Evolutionary conservation across 2,888 invertebrate species (phyloP).

Genomic region (Empis stercorea): DNA sequence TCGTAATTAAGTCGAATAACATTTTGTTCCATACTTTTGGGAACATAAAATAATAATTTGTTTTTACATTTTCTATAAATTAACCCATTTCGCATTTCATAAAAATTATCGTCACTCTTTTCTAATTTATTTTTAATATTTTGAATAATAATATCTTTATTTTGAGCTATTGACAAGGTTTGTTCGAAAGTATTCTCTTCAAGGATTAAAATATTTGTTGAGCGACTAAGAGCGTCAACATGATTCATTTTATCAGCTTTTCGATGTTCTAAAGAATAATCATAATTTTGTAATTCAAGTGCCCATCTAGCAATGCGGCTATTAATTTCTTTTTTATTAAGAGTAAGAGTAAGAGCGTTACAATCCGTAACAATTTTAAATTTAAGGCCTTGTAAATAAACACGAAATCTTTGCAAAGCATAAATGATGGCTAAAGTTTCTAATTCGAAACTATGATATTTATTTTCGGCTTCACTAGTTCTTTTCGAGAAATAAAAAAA

Average conservation of each 20-base stretch:
- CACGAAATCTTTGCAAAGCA: constrained; percentile 16
- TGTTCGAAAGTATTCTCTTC: no score
- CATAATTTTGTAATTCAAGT: constrained; percentile 22
- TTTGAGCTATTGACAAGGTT: no score
- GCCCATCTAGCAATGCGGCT: constrained; percentile 23
- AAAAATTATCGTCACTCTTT: constrained; percentile 6
- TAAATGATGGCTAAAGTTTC: constrained; percentile 20
- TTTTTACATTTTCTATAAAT: constrained; percentile 9
- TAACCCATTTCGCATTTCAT: constrained; percentile 12
- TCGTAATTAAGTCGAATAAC: constrained; percentile 19
- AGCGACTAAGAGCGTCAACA: constrained; percentile 23
- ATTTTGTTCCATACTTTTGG: constrained; percentile 15
- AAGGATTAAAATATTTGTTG: constrained; percentile 3
- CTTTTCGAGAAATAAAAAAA: constrained; percentile 16
- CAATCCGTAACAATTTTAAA: constrained; percentile 19
- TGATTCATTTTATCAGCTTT: constrained; percentile 24
- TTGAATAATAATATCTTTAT: constrained; percentile 14
- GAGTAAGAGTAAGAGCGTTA: constrained; percentile 14
- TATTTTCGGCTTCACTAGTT: constrained; percentile 14
- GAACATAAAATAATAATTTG: constrained; percentile 13
- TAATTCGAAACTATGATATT: constrained; percentile 20
- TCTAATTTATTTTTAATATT: constrained; percentile 13
- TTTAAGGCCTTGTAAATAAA: constrained; percentile 15
- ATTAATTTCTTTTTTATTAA: constrained; percentile 7
- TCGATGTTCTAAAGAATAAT: constrained; percentile 22